Evolutionary conservation across 2,888 invertebrate species (phyloP).

Genomic region (Adelphocoris suturalis): DNA sequence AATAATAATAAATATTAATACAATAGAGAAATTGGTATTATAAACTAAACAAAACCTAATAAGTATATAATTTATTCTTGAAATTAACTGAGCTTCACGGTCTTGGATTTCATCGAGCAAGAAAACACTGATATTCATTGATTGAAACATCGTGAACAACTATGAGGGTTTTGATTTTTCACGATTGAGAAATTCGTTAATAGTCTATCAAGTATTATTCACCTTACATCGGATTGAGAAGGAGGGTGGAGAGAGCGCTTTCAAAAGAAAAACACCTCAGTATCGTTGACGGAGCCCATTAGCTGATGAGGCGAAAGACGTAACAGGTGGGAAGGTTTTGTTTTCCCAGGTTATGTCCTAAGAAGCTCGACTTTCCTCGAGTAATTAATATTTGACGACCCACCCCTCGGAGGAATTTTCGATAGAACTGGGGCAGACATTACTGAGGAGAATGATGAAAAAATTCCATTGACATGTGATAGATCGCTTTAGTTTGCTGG

Average conservation of each 20-base stretch:
- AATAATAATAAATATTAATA: too few species aligned
- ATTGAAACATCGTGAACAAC: too few species aligned
- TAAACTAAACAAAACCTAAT: too few species aligned
- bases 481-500: too few species aligned
- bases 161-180: too few species aligned
- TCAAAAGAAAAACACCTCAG: constrained; percentile 13
- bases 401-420: not conserved
- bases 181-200: too few species aligned
- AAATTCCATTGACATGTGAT: not conserved
- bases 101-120: too few species aligned
- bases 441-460: not conserved
- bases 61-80: too few species aligned
- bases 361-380: not conserved
- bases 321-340: not conserved
- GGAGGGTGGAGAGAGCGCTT: not conserved
- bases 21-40: too few species aligned
- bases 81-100: too few species aligned
- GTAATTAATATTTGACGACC: not conserved
- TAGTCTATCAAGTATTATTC: not conserved
- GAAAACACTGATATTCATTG: too few species aligned
- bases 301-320: constrained; percentile 29
- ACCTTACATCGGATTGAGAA: not conserved
- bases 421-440: not conserved
- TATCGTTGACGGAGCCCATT: not conserved
- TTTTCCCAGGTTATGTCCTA: not conserved